Evolutionary conservation across 1,140 invertebrate species (phyloP).

Genomic region (Ericerus pela): DNA sequence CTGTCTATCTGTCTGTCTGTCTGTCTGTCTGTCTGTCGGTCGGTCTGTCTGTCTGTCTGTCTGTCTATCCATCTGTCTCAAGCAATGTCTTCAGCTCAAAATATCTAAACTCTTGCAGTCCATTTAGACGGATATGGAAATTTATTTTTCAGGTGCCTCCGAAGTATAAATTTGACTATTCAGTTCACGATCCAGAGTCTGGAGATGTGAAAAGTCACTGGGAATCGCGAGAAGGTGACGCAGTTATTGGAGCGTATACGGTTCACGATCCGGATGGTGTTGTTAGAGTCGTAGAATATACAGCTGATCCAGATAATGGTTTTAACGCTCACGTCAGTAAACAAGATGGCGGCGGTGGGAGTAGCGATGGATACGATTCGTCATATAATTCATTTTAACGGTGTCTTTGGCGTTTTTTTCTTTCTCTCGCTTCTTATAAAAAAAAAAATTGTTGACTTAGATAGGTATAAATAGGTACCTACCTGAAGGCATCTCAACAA

Average conservation of each 20-base stretch:
- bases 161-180: slow-evolving; percentile 40
- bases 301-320: slow-evolving; percentile 33
- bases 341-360: slow-evolving; percentile 11
- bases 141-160: slow-evolving; percentile 26
- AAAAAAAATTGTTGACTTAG: background rate
- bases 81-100: too few relatives aligned
- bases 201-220: slow-evolving; percentile 37
- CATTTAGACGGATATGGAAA: too few relatives aligned
- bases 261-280: slow-evolving; percentile 35
- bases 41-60: too few relatives aligned
- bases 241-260: slow-evolving; percentile 38
- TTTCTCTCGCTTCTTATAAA: background rate
- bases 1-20: too few relatives aligned
- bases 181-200: slow-evolving; percentile 38
- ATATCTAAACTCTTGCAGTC: too few relatives aligned
- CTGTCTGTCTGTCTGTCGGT: too few relatives aligned
- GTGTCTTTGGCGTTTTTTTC: background rate
- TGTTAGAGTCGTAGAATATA: slow-evolving; percentile 34
- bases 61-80: too few relatives aligned
- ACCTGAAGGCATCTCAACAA: too few relatives aligned
- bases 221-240: slow-evolving; percentile 35
- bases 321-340: slow-evolving; percentile 36
- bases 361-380: background rate
- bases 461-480: background rate
- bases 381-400: slow-evolving; percentile 6